Conservation (phyloP, 2,888 invertebrate species). For the Netelia inedita region DNA sequence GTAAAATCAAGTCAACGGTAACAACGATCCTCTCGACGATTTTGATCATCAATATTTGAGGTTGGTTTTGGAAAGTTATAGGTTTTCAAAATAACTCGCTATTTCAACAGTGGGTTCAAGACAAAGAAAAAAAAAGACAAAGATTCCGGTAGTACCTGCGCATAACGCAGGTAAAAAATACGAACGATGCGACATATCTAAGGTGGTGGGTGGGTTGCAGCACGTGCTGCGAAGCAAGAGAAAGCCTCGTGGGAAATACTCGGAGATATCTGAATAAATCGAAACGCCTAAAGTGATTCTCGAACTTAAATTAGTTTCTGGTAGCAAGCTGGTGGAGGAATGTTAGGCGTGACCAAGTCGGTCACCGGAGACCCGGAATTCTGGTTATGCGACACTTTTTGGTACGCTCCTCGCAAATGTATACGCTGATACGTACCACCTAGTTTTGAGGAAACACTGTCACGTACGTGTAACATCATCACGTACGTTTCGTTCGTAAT, state of each 20-base stretch:
- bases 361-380: slow-evolving; percentile 57
- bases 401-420: slow-evolving; percentile 9
- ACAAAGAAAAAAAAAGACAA: no score
- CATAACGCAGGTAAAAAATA: neutral
- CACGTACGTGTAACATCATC: neutral
- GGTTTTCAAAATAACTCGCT: no score
- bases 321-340: slow-evolving; percentile 20
- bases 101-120: no score
- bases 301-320: slow-evolving; percentile 84
- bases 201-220: neutral
- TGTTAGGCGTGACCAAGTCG: slow-evolving; percentile 57
- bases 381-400: slow-evolving; percentile 46
- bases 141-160: no score
- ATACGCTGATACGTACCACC: neutral
- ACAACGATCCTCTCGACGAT: no score
- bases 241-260: slow-evolving; percentile 82
- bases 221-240: slow-evolving; percentile 36
- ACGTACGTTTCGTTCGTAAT: neutral
- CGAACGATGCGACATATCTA: slow-evolving; percentile 6
- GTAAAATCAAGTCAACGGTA: no score
- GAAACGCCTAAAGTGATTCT: slow-evolving; percentile 84
- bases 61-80: no score
- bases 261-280: slow-evolving; percentile 83
- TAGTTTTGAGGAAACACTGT: neutral
- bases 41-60: no score